Evolutionary conservation across 2,797 vertebrate genomes (phyloP).

Genomic region (Steatocranus sp.): DNA sequence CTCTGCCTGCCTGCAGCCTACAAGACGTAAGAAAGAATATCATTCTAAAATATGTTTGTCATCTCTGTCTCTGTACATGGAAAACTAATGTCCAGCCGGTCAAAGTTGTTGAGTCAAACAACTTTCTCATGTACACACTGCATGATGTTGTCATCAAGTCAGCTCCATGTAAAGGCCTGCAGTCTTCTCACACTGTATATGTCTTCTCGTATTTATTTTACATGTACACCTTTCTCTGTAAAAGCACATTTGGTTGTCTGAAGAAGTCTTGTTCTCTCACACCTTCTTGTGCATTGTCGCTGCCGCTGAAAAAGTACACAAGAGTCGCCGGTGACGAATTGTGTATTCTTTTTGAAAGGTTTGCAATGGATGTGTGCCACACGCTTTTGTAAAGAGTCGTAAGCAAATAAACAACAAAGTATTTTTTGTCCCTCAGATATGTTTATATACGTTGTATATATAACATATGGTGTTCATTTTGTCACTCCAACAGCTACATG

Average conservation of each 20-base stretch:
- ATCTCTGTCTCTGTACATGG: conserved; percentile 95
- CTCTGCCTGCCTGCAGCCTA: background rate
- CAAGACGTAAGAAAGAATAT: conserved; percentile 82
- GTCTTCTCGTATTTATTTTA: conserved; percentile 40
- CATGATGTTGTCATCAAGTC: conserved; percentile 84
- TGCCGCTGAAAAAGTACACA: conserved; percentile 80
- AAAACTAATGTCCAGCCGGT: conserved; percentile 82
- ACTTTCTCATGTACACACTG: conserved; percentile 91
- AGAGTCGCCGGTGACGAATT: conserved; percentile 72
- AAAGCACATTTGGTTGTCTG: conserved; percentile 28
- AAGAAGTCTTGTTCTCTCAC: conserved; percentile 41
- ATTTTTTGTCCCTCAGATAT: conserved; percentile 57
- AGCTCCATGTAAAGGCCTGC: conserved; percentile 43
- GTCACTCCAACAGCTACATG: conserved; percentile 50
- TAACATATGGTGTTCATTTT: conserved; percentile 71
- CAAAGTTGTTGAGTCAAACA: conserved; percentile 86
- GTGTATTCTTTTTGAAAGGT: conserved; percentile 86
- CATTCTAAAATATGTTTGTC: conserved; percentile 97
- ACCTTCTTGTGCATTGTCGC: conserved; percentile 44
- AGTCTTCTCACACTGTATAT: conserved; percentile 37
- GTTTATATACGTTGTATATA: conserved; percentile 77
- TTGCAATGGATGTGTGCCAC: conserved; percentile 83
- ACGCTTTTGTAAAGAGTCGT: conserved; percentile 49
- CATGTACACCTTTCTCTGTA: conserved; percentile 37
- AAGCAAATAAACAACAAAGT: conserved; percentile 51